These are phyloP conservation scores for Drosophila glabriapex DNA, from an alignment of 2,888 invertebrate species.

Conservation along the genomic window DNA sequence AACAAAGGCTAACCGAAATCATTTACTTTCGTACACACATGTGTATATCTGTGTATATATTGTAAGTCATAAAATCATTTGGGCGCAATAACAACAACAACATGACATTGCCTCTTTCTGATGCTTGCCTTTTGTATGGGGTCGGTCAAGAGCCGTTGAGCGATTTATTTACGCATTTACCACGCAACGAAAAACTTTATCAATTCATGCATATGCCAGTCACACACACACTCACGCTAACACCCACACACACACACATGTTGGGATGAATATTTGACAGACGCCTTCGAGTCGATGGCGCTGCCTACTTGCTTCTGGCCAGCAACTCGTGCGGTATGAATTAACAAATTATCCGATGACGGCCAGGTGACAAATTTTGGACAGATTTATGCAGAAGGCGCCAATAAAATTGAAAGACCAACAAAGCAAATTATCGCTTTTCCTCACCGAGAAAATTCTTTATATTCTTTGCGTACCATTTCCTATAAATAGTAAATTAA, in stretches of 20 bases:
- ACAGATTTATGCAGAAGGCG: constrained; percentile 52
- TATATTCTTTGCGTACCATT: constrained; percentile 53
- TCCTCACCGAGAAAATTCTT: not conserved
- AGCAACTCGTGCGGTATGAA: constrained; percentile 27
- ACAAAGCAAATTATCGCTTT: constrained; percentile 5
- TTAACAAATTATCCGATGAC: constrained; percentile 69
- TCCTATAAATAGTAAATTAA: constrained; percentile 51
- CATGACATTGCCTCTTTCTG: constrained; percentile 40
- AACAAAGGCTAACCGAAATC: constrained; percentile 13
- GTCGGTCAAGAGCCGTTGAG: constrained; percentile 36
- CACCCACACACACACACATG: not conserved
- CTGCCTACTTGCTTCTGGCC: constrained; percentile 27
- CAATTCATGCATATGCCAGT: constrained; percentile 57
- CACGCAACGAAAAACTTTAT: constrained; percentile 60
- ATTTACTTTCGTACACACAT: constrained; percentile 12
- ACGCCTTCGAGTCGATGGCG: constrained; percentile 28
- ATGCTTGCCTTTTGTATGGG: constrained; percentile 29
- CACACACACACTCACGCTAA: constrained; percentile 17
- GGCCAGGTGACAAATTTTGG: constrained; percentile 63
- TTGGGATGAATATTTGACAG: constrained; percentile 27
- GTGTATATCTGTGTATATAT: constrained; percentile 26
- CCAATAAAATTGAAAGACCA: constrained; percentile 17
- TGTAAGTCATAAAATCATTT: constrained; percentile 68
- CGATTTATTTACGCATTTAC: constrained; percentile 65
- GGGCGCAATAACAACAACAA: constrained; percentile 25